Evolutionary conservation across 1,140 invertebrate species (phyloP).

Genomic region (Oedothorax gibbosus): DNA sequence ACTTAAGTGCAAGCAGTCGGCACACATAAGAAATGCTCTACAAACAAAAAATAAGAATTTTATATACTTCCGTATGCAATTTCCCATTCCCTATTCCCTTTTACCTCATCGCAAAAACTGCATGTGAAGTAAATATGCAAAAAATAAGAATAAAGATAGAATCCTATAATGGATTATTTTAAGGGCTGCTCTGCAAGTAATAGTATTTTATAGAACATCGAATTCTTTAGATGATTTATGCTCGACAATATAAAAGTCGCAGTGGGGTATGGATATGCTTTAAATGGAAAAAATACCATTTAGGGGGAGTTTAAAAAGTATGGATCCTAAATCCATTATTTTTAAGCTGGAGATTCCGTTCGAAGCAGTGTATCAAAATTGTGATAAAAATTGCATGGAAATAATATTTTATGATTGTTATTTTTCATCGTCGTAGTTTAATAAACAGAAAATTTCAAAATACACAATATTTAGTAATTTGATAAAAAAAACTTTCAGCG

Average conservation of each 20-base stretch:
- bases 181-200: slow-evolving; percentile 25
- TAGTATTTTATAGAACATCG: slow-evolving; percentile 22
- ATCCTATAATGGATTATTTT: slow-evolving; percentile 42
- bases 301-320: slow-evolving; percentile 11
- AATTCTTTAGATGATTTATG: slow-evolving; percentile 26
- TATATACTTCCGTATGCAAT: slow-evolving; percentile 49
- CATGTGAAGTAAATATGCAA: slow-evolving; percentile 25
- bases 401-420: slow-evolving; percentile 20
- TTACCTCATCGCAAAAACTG: slow-evolving; percentile 1
- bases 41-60: slow-evolving; percentile 16
- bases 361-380: no score
- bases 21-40: slow-evolving; percentile 2
- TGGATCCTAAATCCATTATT: slow-evolving; percentile 36
- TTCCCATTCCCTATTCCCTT: slow-evolving; percentile 6
- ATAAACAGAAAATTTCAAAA: no score
- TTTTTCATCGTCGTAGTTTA: neutral
- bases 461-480: no score
- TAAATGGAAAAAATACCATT: slow-evolving; percentile 12
- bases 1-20: slow-evolving; percentile 44
- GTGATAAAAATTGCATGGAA: no score
- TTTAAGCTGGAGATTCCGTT: slow-evolving; percentile 8
- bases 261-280: slow-evolving; percentile 2
- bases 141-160: neutral
- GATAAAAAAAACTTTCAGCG: no score
- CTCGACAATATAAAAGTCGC: neutral